Base-by-base conservation (phyloP, 2,888 invertebrate species). In the Craniophora ligustri region DNA sequence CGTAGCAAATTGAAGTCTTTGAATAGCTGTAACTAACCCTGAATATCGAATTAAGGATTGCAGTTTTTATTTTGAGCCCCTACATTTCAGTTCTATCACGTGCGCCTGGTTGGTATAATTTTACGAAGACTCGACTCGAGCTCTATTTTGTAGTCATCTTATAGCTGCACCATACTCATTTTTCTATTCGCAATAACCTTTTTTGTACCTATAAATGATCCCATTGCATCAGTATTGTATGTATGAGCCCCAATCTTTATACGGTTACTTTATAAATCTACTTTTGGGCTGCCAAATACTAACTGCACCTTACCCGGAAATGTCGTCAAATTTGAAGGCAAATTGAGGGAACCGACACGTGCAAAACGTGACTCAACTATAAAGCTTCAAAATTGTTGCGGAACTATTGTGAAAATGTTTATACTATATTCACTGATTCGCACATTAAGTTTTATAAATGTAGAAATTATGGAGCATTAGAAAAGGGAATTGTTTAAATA, bases 51-150 rank as follows among this genome's bases (percentile, higher is more conserved):
- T 31, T 21, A 10, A 31, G 32, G 21, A 35, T 36, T 44, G 39
- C 28, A 15, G 6, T 40, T 6, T 38, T 8, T 2, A 15, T 34
- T 19, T 56, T 31, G 28, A 55, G 41, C 46, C 26, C 31, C 34
- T 56, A 35, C 13, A 10, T 26, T 30, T 44, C 35, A 14, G 28
- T 40, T 47, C 23, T 16, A 41, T 42, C 47, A 36, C 60, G 46
- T 61, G 34, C 44, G 16, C 11, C 23, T 18, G 53, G 62, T 31
- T 36, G 34, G 6, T 31, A 11, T 13, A 11, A 18, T 11, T 13
- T 13, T 35, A 19, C 5, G 18, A 18, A 1, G 11, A 6, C 6
- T 8, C 14, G 2, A 13, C 15, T 14, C 2, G 2, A n/a, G 10
- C 3, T n/a, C n/a, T 26, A 26, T 26, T 3, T n/a, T n/a, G 26